Conservation (phyloP, 53 echinoderm and acorn worm genomes). For the Zoroaster sp. region DNA sequence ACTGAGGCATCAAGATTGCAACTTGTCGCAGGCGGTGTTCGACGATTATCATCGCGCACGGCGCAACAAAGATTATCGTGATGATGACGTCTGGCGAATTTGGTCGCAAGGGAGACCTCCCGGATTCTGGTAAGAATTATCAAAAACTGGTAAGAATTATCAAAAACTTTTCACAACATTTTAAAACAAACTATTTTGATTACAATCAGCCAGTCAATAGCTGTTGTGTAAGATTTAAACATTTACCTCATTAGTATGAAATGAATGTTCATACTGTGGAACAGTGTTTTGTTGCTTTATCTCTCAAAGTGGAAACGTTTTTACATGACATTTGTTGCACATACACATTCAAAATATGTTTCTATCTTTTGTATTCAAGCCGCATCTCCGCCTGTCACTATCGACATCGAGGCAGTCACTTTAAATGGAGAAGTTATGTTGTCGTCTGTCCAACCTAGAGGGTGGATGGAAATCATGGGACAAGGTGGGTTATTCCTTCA, state of each 20-base stretch:
- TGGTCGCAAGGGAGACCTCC: no score
- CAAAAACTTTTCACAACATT: neutral
- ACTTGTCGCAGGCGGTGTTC: no score
- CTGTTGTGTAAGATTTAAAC: neutral
- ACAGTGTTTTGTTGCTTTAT: neutral
- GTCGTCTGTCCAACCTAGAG: neutral
- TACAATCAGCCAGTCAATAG: neutral
- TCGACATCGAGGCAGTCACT: neutral
- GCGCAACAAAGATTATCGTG: no score
- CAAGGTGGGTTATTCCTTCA: neutral
- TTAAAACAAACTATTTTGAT: neutral
- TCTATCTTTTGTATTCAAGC: neutral
- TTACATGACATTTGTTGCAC: neutral
- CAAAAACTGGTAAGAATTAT: neutral
- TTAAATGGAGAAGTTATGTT: neutral
- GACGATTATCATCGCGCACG: no score
- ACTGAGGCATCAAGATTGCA: no score
- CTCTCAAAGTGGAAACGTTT: neutral
- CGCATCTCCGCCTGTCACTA: neutral
- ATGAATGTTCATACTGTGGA: no score
- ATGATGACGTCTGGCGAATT: no score
- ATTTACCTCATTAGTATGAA: neutral
- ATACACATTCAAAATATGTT: neutral
- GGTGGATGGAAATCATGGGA: neutral
- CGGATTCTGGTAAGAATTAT: no score